phyloP scores from a whole-genome alignment of 2,797 vertebrate species.

The Discoglossus pictus region DNA sequence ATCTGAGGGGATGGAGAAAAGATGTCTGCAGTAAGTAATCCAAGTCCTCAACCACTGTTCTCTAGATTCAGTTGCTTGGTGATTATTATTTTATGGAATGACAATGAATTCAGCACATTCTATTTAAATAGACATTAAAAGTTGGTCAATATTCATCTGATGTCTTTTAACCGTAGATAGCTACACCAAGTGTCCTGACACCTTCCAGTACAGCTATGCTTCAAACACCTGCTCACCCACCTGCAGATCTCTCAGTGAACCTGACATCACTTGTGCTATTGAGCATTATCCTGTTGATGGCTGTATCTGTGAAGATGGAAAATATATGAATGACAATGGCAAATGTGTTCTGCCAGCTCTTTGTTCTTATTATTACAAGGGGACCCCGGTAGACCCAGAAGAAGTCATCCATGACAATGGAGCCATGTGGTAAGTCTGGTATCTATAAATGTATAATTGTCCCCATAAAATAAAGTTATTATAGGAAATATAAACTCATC shows the following conservation, averaged over 20 bases:
- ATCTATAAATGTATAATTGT: background rate
- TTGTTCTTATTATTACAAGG: slow-evolving; percentile 82
- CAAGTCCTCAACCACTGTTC: background rate
- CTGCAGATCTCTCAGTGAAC: slow-evolving; percentile 71
- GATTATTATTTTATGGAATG: background rate
- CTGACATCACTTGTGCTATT: slow-evolving; percentile 71
- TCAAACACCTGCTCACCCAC: slow-evolving; percentile 68
- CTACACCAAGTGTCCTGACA: slow-evolving; percentile 72
- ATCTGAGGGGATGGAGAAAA: slow-evolving; percentile 69
- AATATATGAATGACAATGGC: slow-evolving; percentile 73
- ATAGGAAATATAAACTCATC: no score
- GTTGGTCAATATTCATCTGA: background rate
- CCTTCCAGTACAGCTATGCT: slow-evolving; percentile 71
- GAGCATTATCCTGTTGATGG: slow-evolving; percentile 77
- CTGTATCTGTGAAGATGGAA: slow-evolving; percentile 74
- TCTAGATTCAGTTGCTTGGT: no score
- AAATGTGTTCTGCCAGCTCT: slow-evolving; percentile 71
- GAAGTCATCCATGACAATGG: slow-evolving; percentile 73
- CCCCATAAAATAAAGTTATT: no score
- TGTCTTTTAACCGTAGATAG: slow-evolving; percentile 62
- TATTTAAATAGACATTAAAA: background rate
- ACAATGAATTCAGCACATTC: background rate
- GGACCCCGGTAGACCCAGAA: slow-evolving; percentile 67
- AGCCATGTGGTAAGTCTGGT: slow-evolving; percentile 75
- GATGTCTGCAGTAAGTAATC: slow-evolving; percentile 69